These are phyloP conservation scores for Sparus aurata DNA, from an alignment of 2,797 vertebrate genomes.

Conservation along the genomic window DNA sequence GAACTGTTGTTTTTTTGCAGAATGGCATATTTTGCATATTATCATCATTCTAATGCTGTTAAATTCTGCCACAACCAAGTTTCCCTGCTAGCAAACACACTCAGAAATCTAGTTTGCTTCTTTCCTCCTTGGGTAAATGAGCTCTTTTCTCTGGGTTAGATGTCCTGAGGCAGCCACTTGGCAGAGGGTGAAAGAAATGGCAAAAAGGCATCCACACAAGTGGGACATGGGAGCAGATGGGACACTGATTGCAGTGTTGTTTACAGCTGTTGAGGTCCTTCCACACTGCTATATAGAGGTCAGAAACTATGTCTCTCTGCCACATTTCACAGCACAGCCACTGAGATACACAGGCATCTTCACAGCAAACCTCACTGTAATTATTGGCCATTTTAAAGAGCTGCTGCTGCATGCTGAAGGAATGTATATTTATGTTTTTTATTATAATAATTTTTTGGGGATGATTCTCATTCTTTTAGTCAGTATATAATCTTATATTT, in stretches of 20 bases:
- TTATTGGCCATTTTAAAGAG: constrained; percentile 40
- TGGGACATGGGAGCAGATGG: constrained; percentile 89
- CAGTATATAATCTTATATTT: constrained; percentile 29
- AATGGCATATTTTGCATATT: constrained; percentile 1
- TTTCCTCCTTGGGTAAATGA: constrained; percentile 86
- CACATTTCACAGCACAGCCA: constrained; percentile 69
- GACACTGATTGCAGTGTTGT: constrained; percentile 89
- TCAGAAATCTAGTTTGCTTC: constrained; percentile 83
- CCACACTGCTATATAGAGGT: constrained; percentile 80
- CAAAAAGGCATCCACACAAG: constrained; percentile 87
- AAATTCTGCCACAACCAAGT: constrained; percentile 58
- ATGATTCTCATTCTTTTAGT: constrained; percentile 22
- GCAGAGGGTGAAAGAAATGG: constrained; percentile 89
- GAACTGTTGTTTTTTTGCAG: constrained; percentile 14
- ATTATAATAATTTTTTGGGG: background rate
- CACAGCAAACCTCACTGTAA: constrained; percentile 36
- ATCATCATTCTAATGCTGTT: constrained; percentile 37
- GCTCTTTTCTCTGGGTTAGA: constrained; percentile 88
- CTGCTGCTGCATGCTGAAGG: constrained; percentile 14
- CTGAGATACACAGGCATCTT: constrained; percentile 61
- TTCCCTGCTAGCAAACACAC: constrained; percentile 66
- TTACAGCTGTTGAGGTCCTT: constrained; percentile 88
- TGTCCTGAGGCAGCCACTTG: constrained; percentile 89
- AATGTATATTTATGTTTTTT: constrained; percentile 5
- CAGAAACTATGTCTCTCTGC: constrained; percentile 81